phyloP scores from a whole-genome alignment of 1,140 invertebrate genomes.

The Sarcophaga peregrina region DNA sequence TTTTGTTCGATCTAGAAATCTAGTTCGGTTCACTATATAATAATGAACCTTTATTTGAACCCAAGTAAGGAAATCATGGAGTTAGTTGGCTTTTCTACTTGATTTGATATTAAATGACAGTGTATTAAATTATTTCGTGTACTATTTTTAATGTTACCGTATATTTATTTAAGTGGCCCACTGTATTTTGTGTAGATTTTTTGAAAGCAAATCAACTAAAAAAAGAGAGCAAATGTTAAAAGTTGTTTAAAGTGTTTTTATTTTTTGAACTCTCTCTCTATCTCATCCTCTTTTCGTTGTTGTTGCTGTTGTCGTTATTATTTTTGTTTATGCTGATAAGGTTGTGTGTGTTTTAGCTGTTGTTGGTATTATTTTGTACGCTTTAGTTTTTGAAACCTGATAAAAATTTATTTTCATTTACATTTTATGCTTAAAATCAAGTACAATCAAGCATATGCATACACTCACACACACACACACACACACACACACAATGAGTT shows the following conservation, averaged over 20 bases:
- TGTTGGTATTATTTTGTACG: not conserved
- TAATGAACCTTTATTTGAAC: too few species aligned
- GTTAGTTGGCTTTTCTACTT: too few species aligned
- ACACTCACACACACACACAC: not conserved
- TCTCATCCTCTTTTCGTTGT: not conserved
- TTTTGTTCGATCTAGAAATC: too few species aligned
- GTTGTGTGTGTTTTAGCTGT: not conserved
- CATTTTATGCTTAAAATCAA: constrained; percentile 19
- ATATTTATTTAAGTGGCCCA: too few species aligned
- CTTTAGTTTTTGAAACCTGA: not conserved
- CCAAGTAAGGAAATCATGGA: too few species aligned
- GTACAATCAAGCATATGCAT: not conserved
- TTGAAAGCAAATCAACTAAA: constrained; percentile 28
- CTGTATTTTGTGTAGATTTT: constrained; percentile 19
- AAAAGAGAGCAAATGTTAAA: constrained; percentile 36
- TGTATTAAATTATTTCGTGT: too few species aligned
- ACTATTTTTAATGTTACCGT: too few species aligned
- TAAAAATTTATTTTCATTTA: constrained; percentile 15
- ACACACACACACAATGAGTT: not conserved
- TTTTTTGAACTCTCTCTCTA: not conserved
- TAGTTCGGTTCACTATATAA: too few species aligned
- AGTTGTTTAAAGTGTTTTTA: constrained; percentile 34
- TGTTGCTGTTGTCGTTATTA: not conserved
- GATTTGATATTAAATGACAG: too few species aligned
- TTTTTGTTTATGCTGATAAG: not conserved